Base-by-base conservation (phyloP, 1,140 invertebrate genomes). In the Elymnias hypermnestra region DNA sequence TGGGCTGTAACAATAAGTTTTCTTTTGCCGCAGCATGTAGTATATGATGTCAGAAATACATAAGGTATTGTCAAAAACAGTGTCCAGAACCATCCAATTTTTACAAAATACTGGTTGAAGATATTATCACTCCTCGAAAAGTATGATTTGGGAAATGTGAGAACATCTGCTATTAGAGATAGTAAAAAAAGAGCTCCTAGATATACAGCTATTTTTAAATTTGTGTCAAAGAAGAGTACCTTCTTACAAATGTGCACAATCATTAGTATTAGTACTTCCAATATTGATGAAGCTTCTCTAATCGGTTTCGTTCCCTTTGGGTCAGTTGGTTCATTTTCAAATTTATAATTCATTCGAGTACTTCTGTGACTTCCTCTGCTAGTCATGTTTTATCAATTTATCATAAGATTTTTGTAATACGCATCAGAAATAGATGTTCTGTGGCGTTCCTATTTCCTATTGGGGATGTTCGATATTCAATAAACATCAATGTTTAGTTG, bases 81-180 rank as follows among this genome's bases (percentile, higher is more conserved):
- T 14, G 96, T 94, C 96, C 97, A 98, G 44, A 93, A 96, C 97
- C 97, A 99, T 33, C 95, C 95, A 67, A 96, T 91, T 81, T 98
- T 98, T 0, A 98, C 96, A 83, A 98, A 98, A 69, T 94, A 97
- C 50, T 91, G 87, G 83, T 99, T 99, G 8, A 98, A 91, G 18
- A 96, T 68, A 81, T 97, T 98, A 53, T 93, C 91, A 48, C 94
- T 97, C 64, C 92, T 87, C 5, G 95, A 91, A 62, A 98, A 94
- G 64, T 97, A 98, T 0, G 91, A 91, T 72, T 91, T 94, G 0
- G 96, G 95, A 86, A 95, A 89, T 21, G 92, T 90, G 7, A 94
- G 54, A 53, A 94, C 91, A 79, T 98, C 97, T 0, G 91, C 92
- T 41, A 98, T 87, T 0, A 98, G 83, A 1, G 96, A 97, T 5